These are phyloP conservation scores for Papilio xuthus DNA, from an alignment of 1,140 invertebrate genomes.

Conservation along the genomic window DNA sequence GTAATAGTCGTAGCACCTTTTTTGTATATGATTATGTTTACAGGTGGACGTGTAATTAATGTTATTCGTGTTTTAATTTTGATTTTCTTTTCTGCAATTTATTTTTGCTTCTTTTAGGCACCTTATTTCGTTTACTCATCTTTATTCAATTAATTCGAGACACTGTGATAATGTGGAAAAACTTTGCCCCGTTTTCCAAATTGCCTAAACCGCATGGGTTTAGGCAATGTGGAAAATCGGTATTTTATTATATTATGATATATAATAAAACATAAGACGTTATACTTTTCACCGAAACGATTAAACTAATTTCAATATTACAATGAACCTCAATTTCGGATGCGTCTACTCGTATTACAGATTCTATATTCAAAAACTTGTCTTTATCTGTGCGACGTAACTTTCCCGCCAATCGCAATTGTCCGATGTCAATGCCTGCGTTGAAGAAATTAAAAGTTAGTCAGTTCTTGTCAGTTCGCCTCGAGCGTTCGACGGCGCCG, in stretches of 20 bases:
- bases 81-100: too few relatives aligned
- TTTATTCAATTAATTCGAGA: too few relatives aligned
- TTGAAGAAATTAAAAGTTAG: slow-evolving; percentile 74
- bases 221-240: too few relatives aligned
- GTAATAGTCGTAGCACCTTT: slow-evolving; percentile 58
- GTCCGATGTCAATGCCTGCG: slow-evolving; percentile 70
- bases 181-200: too few relatives aligned
- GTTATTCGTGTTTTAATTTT: slow-evolving; percentile 14
- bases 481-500: slow-evolving; percentile 63
- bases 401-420: slow-evolving; percentile 72
- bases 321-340: slow-evolving; percentile 53
- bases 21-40: slow-evolving; percentile 53
- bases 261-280: too few relatives aligned
- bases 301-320: slow-evolving; percentile 40
- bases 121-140: too few relatives aligned
- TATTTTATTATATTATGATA: too few relatives aligned
- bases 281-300: not conserved
- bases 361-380: slow-evolving; percentile 67
- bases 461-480: slow-evolving; percentile 68
- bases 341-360: slow-evolving; percentile 61
- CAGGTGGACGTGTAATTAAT: slow-evolving; percentile 31
- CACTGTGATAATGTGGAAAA: too few relatives aligned
- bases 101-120: too few relatives aligned
- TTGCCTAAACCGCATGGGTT: too few relatives aligned
- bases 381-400: slow-evolving; percentile 70